Base-by-base conservation (phyloP, 2,113 vertebrate genomes). In the Leptosomus discolor region DNA sequence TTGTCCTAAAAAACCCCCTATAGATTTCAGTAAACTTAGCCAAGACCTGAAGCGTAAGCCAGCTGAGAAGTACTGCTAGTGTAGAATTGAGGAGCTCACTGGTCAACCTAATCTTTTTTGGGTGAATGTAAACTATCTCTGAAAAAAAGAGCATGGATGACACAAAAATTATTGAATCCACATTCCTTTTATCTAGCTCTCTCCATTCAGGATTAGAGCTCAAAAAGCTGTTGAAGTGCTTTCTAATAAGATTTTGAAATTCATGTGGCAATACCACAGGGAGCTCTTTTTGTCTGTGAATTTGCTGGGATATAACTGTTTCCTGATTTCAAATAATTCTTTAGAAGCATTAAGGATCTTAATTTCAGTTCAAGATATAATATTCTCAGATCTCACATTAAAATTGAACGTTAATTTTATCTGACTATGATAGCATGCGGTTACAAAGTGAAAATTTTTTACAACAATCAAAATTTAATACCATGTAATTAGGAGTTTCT, bases 201-300 rank as follows among this genome's bases (percentile, higher is more conserved):
- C 93, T 79, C 34, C 71, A 60, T 70, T 83, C 88, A 79, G 37
- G n/a, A 83, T 67, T 93, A 88, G 71, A 85, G 16, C 39, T 86
- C 36, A 86, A 67, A 82, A n/a, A 88, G 21, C 60, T 1, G 2
- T 64, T 21, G 29, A 96, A 91, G 27, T 75, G 37, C 53, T 75
- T 93, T 90, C 45, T 91, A 85, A 94, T 64, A 79, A 91, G 91
- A 68, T 94, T 94, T 87, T 92, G 2, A 94, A 86, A 41, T 91
- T 84, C 50, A 77, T 46, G 14, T 13, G 80, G 60, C 50, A 81
- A 50, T 75, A 74, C 65, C 27, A 15, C 57, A 74, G 86, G 79
- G 86, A 95, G 43, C 6, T 70, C 36, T 80, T 32, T n/a, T 73
- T 45, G 21, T 37, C 63, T 86, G 9, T 67, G 53, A 68, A 45